Percentiles rank a stretch among this genome's conserved stretches.
These are phyloP conservation scores for Canis aureus DNA, from an alignment of 2,113 vertebrate species.

Conservation along the genomic window DNA sequence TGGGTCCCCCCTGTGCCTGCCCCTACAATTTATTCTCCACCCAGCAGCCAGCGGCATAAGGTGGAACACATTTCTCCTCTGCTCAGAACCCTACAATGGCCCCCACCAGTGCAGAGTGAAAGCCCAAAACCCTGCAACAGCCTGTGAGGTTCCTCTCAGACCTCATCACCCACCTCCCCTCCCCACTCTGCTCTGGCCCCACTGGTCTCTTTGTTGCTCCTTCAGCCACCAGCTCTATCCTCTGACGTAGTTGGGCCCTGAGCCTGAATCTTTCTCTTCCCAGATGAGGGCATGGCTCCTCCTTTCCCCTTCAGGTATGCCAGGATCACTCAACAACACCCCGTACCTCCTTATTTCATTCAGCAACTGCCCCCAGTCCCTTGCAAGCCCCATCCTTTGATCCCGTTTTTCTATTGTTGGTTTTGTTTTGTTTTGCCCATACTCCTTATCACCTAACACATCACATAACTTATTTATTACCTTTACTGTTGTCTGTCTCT, in stretches of 20 bases:
- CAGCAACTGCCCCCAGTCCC: background rate
- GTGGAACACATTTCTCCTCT: background rate
- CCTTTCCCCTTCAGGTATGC: background rate
- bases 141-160: background rate
- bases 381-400: background rate
- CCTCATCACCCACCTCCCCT: background rate
- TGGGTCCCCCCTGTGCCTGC: background rate
- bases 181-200: background rate
- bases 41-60: background rate
- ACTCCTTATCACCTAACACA: background rate
- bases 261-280: background rate
- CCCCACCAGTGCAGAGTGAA: background rate
- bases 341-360: background rate
- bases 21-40: background rate
- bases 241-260: background rate
- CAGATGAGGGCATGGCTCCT: background rate
- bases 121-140: background rate
- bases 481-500: too few species aligned
- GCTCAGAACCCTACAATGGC: background rate
- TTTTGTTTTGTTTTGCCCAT: background rate
- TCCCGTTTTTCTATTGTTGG: background rate
- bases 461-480: background rate
- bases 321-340: background rate
- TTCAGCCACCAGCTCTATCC: background rate
- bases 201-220: background rate